Evolutionary conservation across 2,888 invertebrate species (phyloP).

Genomic region (Calameuta pallipes): DNA sequence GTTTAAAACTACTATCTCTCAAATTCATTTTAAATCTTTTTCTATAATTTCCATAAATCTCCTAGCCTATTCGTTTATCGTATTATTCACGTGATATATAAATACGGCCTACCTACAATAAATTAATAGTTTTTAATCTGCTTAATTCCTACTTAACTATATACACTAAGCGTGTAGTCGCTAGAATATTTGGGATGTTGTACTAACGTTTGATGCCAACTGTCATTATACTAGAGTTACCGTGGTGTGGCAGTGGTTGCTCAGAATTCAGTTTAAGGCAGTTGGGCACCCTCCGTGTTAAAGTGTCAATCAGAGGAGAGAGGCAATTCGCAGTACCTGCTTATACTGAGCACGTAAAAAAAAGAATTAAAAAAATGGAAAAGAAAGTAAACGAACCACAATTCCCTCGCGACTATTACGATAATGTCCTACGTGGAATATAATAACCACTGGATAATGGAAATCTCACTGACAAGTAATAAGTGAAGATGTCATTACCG

Average conservation of each 20-base stretch:
- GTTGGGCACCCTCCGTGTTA: conserved; percentile 46
- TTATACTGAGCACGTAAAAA: neutral
- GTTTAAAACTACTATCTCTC: conserved; percentile 36
- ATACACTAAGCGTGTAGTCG: conserved; percentile 50
- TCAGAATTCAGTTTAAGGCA: conserved; percentile 55
- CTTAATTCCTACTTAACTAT: conserved; percentile 52
- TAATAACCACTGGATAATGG: neutral
- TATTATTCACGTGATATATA: conserved; percentile 32
- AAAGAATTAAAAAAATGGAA: neutral
- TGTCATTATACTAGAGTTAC: neutral
- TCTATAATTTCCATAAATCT: conserved; percentile 10
- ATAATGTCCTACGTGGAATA: neutral
- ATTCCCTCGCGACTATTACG: neutral
- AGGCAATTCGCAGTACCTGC: conserved; percentile 12
- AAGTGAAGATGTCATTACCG: neutral
- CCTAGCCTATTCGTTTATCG: conserved; percentile 11
- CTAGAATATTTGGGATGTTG: conserved; percentile 28
- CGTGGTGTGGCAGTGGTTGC: conserved; percentile 52
- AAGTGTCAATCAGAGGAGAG: conserved; percentile 26
- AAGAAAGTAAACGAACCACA: neutral
- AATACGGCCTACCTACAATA: conserved; percentile 58
- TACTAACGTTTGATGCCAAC: conserved; percentile 23
- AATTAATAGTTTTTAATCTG: conserved; percentile 51
- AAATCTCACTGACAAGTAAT: neutral
- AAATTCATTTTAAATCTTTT: neutral